Percentiles rank a stretch among this genome's conserved stretches.
Conservation (phyloP, 2,888 invertebrate species). For the Andrena marginata region DNA sequence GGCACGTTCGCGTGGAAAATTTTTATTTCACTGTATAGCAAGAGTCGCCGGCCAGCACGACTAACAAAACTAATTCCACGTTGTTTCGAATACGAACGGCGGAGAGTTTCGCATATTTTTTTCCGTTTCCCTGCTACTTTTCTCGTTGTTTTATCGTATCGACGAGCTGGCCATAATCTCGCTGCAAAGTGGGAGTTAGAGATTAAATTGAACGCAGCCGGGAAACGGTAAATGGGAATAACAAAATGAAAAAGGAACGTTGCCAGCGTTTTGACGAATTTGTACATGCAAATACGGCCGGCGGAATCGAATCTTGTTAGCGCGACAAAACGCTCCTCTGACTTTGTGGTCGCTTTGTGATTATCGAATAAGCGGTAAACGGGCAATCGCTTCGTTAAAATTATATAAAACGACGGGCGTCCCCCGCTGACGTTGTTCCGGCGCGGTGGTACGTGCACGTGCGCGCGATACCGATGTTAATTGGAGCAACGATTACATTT, state of each 20-base stretch:
- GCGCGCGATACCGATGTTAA: slow-evolving; percentile 42
- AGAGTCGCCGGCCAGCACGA: neutral
- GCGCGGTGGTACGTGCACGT: neutral
- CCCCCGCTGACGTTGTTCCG: neutral
- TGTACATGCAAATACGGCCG: neutral
- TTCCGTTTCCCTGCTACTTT: neutral
- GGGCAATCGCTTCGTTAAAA: slow-evolving; percentile 47
- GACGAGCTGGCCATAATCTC: neutral
- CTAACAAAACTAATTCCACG: neutral
- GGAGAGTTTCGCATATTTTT: neutral
- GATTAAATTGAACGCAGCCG: neutral
- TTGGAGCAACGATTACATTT: slow-evolving; percentile 54
- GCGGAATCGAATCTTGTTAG: slow-evolving; percentile 19
- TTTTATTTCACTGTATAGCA: slow-evolving; percentile 12
- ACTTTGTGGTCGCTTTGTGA: slow-evolving; percentile 29
- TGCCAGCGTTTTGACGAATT: slow-evolving; percentile 6
- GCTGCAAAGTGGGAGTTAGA: neutral
- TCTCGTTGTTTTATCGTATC: neutral
- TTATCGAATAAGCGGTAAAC: slow-evolving; percentile 48
- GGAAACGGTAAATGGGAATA: neutral
- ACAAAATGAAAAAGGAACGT: neutral
- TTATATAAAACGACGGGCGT: slow-evolving; percentile 44
- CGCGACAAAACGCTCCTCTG: slow-evolving; percentile 25
- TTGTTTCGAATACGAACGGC: neutral
- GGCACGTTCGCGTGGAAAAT: slow-evolving; percentile 15